Conservation (phyloP, 2,888 invertebrate genomes). For the Leptodirus hochenwartii region DNA sequence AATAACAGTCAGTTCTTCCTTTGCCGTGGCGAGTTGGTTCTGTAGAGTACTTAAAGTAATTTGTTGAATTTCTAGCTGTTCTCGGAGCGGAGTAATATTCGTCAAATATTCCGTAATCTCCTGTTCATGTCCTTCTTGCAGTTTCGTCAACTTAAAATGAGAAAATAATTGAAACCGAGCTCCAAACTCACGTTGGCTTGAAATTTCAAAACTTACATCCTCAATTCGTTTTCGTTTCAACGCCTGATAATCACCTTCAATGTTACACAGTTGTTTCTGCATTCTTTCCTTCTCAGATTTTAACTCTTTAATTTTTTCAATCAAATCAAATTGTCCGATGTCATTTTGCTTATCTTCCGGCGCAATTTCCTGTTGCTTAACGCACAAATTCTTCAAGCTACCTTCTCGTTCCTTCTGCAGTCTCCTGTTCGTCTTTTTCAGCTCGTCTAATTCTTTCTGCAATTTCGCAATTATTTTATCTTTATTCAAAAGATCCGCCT, state of each 20-base stretch:
- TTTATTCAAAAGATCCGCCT: slow-evolving; percentile 52
- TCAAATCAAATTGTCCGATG: too few species aligned
- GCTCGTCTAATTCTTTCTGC: slow-evolving; percentile 57
- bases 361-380: slow-evolving; percentile 21
- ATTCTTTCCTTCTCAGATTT: slow-evolving; percentile 43
- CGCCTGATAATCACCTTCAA: slow-evolving; percentile 57
- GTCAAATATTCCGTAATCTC: slow-evolving; percentile 48
- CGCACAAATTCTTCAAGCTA: slow-evolving; percentile 26
- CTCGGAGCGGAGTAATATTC: slow-evolving; percentile 36
- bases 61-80: slow-evolving; percentile 39
- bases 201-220: slow-evolving; percentile 42
- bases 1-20: slow-evolving; percentile 32
- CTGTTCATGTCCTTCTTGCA: slow-evolving; percentile 53
- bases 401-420: slow-evolving; percentile 62
- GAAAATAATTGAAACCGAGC: slow-evolving; percentile 1
- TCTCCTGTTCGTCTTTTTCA: slow-evolving; percentile 54
- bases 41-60: slow-evolving; percentile 32
- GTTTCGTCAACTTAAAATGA: slow-evolving; percentile 46
- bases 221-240: slow-evolving; percentile 61
- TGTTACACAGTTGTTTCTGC: slow-evolving; percentile 30
- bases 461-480: slow-evolving; percentile 53
- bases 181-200: not conserved
- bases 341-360: slow-evolving; percentile 17
- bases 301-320: slow-evolving; percentile 30
- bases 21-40: slow-evolving; percentile 22